Conservation (phyloP, 2,113 vertebrate genomes). For the Baryphthengus martii region DNA sequence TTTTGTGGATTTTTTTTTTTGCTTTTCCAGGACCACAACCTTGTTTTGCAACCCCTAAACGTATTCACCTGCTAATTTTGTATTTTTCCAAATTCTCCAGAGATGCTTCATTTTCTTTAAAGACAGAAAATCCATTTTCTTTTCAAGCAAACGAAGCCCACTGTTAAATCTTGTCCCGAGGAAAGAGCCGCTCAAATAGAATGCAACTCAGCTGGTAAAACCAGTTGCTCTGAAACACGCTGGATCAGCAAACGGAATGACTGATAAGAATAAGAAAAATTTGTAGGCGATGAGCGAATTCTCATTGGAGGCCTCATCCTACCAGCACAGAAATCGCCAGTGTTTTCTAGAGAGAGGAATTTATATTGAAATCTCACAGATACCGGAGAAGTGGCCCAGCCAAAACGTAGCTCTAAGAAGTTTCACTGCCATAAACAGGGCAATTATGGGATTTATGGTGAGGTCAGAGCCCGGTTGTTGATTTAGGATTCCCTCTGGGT, state of each 20-base stretch:
- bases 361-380: background rate
- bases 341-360: background rate
- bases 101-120: background rate
- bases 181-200: background rate
- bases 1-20: background rate
- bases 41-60: background rate
- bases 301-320: background rate
- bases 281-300: background rate
- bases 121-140: background rate
- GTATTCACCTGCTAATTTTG: background rate
- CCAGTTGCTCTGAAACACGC: background rate
- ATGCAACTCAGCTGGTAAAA: background rate
- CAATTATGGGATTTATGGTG: background rate
- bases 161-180: background rate
- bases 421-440: background rate
- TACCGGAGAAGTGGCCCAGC: accelerated
- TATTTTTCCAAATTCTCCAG: background rate
- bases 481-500: background rate
- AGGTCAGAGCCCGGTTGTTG: background rate
- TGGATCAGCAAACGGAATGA: background rate
- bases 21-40: background rate
- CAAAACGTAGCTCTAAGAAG: accelerated
- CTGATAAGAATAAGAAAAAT: background rate
- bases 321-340: background rate
- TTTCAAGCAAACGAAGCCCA: background rate